Conservation (phyloP, 1,140 invertebrate species). For the Aphelinus certus region DNA sequence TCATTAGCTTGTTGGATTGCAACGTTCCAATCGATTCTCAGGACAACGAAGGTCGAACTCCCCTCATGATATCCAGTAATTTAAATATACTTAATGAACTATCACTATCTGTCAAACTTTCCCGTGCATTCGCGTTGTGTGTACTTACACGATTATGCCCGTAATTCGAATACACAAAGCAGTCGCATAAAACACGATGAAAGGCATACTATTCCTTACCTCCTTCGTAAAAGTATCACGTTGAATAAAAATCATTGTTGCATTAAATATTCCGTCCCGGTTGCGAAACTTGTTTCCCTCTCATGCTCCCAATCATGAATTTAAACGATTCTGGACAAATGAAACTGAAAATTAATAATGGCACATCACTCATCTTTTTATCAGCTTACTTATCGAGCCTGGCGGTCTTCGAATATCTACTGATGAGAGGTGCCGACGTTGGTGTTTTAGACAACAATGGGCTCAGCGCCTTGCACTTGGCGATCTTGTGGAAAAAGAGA, state of each 20-base stretch:
- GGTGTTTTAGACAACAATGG: conserved; percentile 37
- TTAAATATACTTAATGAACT: not conserved
- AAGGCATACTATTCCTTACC: too few species aligned
- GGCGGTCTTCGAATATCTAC: conserved; percentile 39
- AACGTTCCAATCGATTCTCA: conserved; percentile 53
- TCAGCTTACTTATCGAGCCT: conserved; percentile 45
- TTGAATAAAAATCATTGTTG: too few species aligned
- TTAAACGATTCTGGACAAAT: too few species aligned
- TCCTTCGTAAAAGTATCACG: too few species aligned
- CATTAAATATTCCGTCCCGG: too few species aligned
- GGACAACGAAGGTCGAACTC: conserved; percentile 43
- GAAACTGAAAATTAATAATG: not conserved
- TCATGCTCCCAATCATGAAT: too few species aligned
- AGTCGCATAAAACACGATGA: too few species aligned
- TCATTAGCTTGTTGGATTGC: conserved; percentile 57
- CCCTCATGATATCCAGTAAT: conserved; percentile 48
- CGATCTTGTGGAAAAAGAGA: conserved; percentile 42
- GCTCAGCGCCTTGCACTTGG: conserved; percentile 44
- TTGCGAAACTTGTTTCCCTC: too few species aligned
- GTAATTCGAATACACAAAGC: too few species aligned
- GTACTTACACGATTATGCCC: not conserved
- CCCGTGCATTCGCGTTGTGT: not conserved
- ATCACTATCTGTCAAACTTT: not conserved
- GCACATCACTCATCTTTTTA: not conserved
- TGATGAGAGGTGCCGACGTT: conserved; percentile 44